Evolutionary conservation across 1,140 invertebrate species (phyloP).

Genomic region (Stegodyphus mimosarum): DNA sequence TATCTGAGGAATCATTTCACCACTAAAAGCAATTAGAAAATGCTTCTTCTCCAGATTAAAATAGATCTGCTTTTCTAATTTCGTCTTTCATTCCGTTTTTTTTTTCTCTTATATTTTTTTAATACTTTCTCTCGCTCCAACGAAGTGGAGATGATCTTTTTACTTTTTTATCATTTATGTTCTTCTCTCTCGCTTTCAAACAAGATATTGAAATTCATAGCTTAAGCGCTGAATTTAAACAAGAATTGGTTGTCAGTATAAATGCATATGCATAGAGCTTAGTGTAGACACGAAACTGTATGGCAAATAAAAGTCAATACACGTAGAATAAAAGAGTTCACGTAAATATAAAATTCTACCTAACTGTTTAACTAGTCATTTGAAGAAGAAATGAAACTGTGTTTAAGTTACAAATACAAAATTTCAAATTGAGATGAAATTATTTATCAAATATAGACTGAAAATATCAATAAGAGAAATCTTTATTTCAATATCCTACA

Average conservation of each 20-base stretch:
- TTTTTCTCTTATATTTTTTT: neutral
- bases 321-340: too few species aligned
- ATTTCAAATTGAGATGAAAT: too few species aligned
- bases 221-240: constrained; percentile 43
- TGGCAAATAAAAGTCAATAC: too few species aligned
- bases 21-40: constrained; percentile 59
- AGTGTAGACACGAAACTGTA: neutral
- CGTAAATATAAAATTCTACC: too few species aligned
- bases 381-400: too few species aligned
- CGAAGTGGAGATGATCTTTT: constrained; percentile 38
- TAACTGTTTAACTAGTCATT: too few species aligned
- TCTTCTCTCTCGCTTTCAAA: constrained; percentile 16
- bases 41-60: constrained; percentile 45
- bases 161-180: constrained; percentile 2
- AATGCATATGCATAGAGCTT: constrained; percentile 24
- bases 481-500: too few species aligned
- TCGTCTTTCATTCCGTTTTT: constrained; percentile 18
- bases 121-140: neutral
- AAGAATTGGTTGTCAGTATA: constrained; percentile 39
- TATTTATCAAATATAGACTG: too few species aligned
- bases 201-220: constrained; percentile 54
- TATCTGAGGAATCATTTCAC: constrained; percentile 42
- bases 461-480: too few species aligned
- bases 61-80: constrained; percentile 53
- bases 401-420: too few species aligned